A percentile compares a stretch with the other conserved stretches of the same genome.
Evolutionary conservation across 2,797 vertebrate species (phyloP).

Genomic region (Natrix natrix): DNA sequence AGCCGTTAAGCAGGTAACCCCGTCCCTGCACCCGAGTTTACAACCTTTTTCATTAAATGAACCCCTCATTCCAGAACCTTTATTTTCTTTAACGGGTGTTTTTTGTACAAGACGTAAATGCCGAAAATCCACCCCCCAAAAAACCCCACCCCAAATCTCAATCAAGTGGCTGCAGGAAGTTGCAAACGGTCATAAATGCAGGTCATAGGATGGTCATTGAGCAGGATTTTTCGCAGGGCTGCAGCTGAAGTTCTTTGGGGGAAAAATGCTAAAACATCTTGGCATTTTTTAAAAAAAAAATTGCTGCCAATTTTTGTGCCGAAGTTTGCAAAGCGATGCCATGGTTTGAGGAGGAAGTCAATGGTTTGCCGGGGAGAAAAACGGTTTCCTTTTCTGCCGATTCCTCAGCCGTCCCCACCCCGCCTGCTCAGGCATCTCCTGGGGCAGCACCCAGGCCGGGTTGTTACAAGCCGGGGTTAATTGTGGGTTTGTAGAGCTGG

Average conservation of each 20-base stretch:
- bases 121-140: neutral
- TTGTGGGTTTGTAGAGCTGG: neutral
- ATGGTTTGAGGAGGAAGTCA: neutral
- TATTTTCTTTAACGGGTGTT: neutral
- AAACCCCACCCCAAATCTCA: neutral
- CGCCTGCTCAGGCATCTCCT: neutral
- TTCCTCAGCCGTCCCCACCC: neutral
- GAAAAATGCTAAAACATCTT: neutral
- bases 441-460: neutral
- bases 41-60: neutral
- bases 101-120: neutral
- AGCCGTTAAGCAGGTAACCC: no score
- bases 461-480: neutral
- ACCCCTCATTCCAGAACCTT: neutral
- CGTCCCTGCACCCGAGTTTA: accelerated
- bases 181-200: neutral
- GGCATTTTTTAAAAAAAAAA: neutral
- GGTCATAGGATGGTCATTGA: neutral
- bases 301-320: neutral
- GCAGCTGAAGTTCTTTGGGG: neutral
- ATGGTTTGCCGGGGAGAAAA: neutral
- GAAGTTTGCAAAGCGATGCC: neutral
- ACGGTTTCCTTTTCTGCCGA: neutral
- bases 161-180: neutral
- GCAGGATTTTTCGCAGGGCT: neutral